phyloP scores from a whole-genome alignment of 2,888 invertebrate species.

The Nebria brevicollis region DNA sequence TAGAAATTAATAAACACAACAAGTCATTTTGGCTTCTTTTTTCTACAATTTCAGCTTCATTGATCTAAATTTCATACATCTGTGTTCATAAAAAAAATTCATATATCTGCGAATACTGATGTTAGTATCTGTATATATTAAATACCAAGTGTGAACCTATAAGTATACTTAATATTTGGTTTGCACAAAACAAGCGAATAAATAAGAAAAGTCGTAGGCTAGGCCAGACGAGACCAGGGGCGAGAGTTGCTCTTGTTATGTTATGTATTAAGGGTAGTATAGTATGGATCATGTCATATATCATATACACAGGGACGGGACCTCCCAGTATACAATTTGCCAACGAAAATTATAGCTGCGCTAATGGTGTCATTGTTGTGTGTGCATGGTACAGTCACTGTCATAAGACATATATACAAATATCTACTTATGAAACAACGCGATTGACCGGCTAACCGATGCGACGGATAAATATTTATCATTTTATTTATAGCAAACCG shows the following conservation, averaged over 20 bases:
- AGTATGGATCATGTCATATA: conserved; percentile 27
- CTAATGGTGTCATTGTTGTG: conserved; percentile 62
- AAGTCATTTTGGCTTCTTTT: too few species aligned
- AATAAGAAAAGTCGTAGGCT: background rate
- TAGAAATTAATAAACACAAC: too few species aligned
- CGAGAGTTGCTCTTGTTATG: background rate
- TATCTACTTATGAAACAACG: too few species aligned
- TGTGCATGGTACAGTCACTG: background rate
- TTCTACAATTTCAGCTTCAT: too few species aligned
- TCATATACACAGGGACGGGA: conserved; percentile 55
- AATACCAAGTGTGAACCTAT: background rate
- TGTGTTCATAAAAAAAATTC: too few species aligned
- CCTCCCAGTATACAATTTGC: conserved; percentile 64
- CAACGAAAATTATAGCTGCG: conserved; percentile 61
- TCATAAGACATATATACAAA: background rate
- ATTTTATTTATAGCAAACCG: too few species aligned
- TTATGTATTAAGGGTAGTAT: background rate
- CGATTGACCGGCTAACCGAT: too few species aligned
- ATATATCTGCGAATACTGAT: too few species aligned
- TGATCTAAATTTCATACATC: too few species aligned
- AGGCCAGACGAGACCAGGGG: background rate
- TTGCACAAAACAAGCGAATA: background rate
- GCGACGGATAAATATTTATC: too few species aligned
- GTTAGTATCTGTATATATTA: too few species aligned
- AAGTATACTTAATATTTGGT: background rate